Base-by-base conservation (phyloP, 1,140 invertebrate species). In the Popillia japonica region DNA sequence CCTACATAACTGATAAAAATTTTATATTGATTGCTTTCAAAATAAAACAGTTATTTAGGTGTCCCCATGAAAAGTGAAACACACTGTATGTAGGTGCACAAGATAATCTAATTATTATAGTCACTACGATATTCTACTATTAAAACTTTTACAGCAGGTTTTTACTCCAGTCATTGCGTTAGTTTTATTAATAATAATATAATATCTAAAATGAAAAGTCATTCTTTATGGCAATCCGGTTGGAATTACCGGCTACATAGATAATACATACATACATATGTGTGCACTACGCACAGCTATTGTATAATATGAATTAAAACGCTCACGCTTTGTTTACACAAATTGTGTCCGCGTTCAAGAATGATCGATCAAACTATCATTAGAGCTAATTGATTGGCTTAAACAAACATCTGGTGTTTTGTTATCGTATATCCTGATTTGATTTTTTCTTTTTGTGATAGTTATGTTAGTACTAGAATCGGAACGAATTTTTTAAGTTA, bases 221-320 rank as follows among this genome's bases (percentile, higher is more conserved):
- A 64, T 64, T 64, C 61, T 64, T 64, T 64, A 64, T 64, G 22
- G 61, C 61, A 8, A 64, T 64, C 61, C 61, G 61, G 61, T 64
- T 64, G 61, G 61, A 64, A 64, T 64, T 64, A 64, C 61, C 59
- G 59, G 14, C 20, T 61, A 0, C 9, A 61, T 61, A 17, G 8
- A n/a, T 61, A 61, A 23, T 64, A 27, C 22, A 64, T 2, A 23
- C 23, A 64, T 22, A 64, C 10, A 20, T 27, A 20, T 22, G 11
- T 48, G 17, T 64, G 10, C n/a, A 22, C 61, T 64, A n/a, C 61
- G 22, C 20, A 20, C 22, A 64, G 11, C n/a, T 17, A 64, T 23
- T 64, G 61, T 64, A 64, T 48, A 64, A 22, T 27, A 64, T 8
- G 61, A 23, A 23, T 64, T 22, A 64, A 64, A 64, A 64, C 61